Evolutionary conservation across 2,888 invertebrate genomes (phyloP).

Genomic region (Tricholauxania praeusta): DNA sequence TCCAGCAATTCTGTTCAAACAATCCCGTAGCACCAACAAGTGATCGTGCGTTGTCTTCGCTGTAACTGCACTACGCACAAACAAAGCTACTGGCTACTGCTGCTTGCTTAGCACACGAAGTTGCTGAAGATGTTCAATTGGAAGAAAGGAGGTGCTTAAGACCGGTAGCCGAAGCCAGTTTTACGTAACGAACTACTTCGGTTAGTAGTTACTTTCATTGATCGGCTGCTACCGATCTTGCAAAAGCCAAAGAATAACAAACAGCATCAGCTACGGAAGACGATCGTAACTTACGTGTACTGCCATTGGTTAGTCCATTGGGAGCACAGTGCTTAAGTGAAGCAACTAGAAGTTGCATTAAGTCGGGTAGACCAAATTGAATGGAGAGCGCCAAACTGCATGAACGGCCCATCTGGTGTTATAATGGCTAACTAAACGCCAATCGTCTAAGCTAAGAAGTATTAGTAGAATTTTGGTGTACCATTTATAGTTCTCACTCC

Average conservation of each 20-base stretch:
- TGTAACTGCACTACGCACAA: slow-evolving; percentile 29
- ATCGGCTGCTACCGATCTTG: slow-evolving; percentile 18
- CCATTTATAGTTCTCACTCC: no score
- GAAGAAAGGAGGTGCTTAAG: slow-evolving; percentile 65
- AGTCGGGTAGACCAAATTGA: no score
- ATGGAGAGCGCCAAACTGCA: no score
- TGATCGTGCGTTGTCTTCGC: neutral
- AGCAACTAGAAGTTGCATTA: no score
- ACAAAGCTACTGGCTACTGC: slow-evolving; percentile 7
- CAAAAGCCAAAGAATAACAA: slow-evolving; percentile 1
- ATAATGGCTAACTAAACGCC: slow-evolving; percentile 34
- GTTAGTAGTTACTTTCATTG: slow-evolving; percentile 13
- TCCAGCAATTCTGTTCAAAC: neutral
- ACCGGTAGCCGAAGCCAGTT: slow-evolving; percentile 65
- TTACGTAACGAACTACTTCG: slow-evolving; percentile 34
- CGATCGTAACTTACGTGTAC: neutral
- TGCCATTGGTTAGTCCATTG: neutral
- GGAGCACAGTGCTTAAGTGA: neutral
- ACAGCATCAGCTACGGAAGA: slow-evolving; percentile 12
- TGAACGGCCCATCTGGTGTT: no score
- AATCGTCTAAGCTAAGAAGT: no score
- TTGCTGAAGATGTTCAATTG: slow-evolving; percentile 29
- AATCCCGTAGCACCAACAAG: neutral
- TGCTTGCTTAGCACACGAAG: neutral
- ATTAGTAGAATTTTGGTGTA: no score